Conservation (phyloP, 2,888 invertebrate genomes). For the Blastobasis lacticolella region DNA sequence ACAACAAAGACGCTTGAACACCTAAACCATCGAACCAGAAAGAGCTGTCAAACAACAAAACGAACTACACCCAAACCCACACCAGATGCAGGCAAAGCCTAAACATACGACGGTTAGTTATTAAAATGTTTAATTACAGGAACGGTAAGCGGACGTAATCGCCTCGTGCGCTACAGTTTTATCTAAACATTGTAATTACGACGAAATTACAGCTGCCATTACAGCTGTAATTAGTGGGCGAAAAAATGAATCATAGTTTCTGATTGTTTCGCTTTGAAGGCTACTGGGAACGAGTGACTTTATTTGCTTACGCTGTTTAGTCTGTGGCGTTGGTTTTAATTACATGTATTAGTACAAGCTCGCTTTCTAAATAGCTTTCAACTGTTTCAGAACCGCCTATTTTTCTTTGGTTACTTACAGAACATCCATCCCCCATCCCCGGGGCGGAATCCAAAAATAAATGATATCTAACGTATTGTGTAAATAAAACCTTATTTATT, state of each 20-base stretch:
- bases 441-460: too few species aligned
- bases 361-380: too few species aligned
- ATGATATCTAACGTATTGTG: too few species aligned
- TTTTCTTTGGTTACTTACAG: too few species aligned
- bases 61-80: constrained; percentile 1
- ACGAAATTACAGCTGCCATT: constrained; percentile 38
- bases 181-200: constrained; percentile 60
- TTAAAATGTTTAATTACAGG: constrained; percentile 73
- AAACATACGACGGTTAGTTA: constrained; percentile 34
- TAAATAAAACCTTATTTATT: too few species aligned
- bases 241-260: constrained; percentile 28
- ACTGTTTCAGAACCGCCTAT: too few species aligned
- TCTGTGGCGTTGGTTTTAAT: background rate
- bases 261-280: constrained; percentile 11
- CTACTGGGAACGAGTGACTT: constrained; percentile 5
- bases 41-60: too few species aligned
- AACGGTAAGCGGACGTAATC: constrained; percentile 65
- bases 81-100: constrained; percentile 28
- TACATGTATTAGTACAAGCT: too few species aligned
- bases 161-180: constrained; percentile 61
- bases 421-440: too few species aligned
- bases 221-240: constrained; percentile 39
- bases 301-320: background rate
- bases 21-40: too few species aligned
- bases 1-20: too few species aligned